Evolutionary conservation across 2,113 vertebrate species (phyloP).

Genomic region (Conger conger): DNA sequence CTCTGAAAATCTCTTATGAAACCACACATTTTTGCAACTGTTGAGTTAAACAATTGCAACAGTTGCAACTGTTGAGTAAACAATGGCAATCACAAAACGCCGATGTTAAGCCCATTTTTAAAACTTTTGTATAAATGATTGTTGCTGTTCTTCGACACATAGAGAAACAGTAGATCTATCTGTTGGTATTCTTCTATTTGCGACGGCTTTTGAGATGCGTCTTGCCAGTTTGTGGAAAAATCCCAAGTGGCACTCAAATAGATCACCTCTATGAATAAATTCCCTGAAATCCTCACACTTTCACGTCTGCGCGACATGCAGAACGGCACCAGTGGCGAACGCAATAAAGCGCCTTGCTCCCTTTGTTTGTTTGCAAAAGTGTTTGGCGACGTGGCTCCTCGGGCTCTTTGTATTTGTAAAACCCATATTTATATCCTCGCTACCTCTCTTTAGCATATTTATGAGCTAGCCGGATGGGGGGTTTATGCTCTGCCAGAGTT

Average conservation of each 20-base stretch:
- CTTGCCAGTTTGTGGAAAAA: not conserved
- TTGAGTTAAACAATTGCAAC: too few relatives aligned
- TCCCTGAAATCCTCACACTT: not conserved
- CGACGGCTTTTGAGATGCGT: not conserved
- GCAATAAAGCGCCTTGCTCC: conserved; percentile 57
- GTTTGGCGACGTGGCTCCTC: conserved; percentile 71
- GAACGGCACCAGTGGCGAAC: conserved; percentile 42
- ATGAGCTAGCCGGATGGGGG: conserved; percentile 88
- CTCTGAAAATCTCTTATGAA: too few relatives aligned
- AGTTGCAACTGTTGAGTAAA: too few relatives aligned
- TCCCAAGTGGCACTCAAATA: not conserved
- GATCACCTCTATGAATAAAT: not conserved
- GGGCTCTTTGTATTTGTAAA: conserved; percentile 82
- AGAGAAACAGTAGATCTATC: not conserved
- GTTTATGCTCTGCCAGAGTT: conserved; percentile 83
- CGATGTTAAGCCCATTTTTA: too few relatives aligned
- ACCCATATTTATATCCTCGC: conserved; percentile 90
- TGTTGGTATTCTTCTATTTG: not conserved
- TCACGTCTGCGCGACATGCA: conserved; percentile 29
- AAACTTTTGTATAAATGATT: not conserved
- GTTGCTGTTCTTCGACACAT: too few relatives aligned
- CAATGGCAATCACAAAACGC: too few relatives aligned
- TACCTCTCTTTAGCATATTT: conserved; percentile 85
- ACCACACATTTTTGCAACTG: too few relatives aligned
- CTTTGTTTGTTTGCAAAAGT: conserved; percentile 49